phyloP scores from a whole-genome alignment of 2,797 vertebrate genomes.

The Micromesistius poutassou region DNA sequence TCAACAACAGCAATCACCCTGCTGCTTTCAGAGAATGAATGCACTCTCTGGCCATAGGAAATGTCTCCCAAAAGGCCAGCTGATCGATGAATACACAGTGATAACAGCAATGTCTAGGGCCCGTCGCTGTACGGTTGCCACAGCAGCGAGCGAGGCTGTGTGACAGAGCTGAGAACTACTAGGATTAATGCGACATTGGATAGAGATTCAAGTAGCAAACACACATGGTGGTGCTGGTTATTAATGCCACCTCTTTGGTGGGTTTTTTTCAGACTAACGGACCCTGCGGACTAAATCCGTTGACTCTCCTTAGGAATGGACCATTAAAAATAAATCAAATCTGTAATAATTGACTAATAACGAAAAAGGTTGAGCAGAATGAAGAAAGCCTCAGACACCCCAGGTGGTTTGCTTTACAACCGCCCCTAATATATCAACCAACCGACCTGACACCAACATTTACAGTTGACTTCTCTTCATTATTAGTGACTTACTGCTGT shows the following conservation, averaged over 20 bases:
- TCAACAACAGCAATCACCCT: not conserved
- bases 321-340: not conserved
- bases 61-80: not conserved
- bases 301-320: not conserved
- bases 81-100: not conserved
- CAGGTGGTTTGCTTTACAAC: conserved; percentile 23
- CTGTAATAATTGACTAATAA: not conserved
- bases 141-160: too few species aligned
- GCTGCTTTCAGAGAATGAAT: not conserved
- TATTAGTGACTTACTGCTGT: conserved; percentile 16
- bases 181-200: not conserved
- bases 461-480: conserved; percentile 20
- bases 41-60: not conserved
- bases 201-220: not conserved
- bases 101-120: not conserved
- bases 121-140: too few species aligned
- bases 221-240: not conserved
- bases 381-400: conserved; percentile 13
- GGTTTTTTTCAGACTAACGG: not conserved
- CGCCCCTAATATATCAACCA: conserved; percentile 22
- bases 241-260: not conserved
- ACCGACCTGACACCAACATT: conserved; percentile 12
- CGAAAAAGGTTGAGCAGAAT: not conserved
- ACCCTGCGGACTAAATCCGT: not conserved
- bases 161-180: not conserved